Conservation (phyloP, 1,140 invertebrate species). For the Drosophila quadrilineata region DNA sequence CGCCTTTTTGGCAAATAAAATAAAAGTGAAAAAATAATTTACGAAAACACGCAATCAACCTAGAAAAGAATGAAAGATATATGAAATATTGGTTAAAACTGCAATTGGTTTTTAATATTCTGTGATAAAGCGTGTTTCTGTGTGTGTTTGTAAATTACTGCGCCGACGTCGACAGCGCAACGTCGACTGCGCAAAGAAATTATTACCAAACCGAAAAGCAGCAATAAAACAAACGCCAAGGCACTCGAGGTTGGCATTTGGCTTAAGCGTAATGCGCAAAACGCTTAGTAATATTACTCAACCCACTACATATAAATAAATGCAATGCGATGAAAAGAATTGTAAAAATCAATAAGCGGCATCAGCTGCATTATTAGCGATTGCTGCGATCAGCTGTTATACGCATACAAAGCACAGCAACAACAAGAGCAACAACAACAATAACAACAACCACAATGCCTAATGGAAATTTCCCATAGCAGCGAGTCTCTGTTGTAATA, state of each 20-base stretch:
- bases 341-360: conserved; percentile 57
- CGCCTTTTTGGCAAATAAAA: conserved; percentile 35
- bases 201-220: conserved; percentile 38
- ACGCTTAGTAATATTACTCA: conserved; percentile 2
- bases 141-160: conserved; percentile 30
- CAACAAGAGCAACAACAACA: conserved; percentile 16
- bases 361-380: conserved; percentile 35
- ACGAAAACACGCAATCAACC: conserved; percentile 7
- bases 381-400: conserved; percentile 62
- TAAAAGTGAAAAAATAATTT: conserved; percentile 10
- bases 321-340: conserved; percentile 8
- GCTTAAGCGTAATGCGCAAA: conserved; percentile 36
- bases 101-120: conserved; percentile 24
- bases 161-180: conserved; percentile 13
- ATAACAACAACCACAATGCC: conserved; percentile 27
- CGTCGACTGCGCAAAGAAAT: conserved; percentile 30
- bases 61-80: conserved; percentile 5
- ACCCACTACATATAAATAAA: conserved; percentile 15
- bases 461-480: conserved; percentile 66
- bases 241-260: conserved; percentile 4
- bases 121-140: conserved; percentile 57
- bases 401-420: conserved; percentile 30
- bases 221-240: conserved; percentile 18
- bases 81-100: conserved; percentile 2
- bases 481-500: conserved; percentile 40